Evolutionary conservation across 2,888 invertebrate genomes (phyloP).

Genomic region (Mimachlamys varia): DNA sequence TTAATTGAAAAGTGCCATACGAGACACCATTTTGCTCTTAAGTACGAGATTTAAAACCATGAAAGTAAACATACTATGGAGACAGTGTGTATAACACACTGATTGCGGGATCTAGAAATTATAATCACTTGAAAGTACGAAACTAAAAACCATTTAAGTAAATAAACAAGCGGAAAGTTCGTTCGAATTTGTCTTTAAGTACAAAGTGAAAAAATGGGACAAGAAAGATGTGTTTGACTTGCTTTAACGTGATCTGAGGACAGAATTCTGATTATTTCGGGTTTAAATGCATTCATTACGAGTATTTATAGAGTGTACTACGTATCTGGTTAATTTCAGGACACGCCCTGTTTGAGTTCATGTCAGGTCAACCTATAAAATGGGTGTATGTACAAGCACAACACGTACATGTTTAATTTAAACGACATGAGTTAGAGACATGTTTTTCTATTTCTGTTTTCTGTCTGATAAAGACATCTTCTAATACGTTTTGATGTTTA

Average conservation of each 20-base stretch:
- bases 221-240: neutral
- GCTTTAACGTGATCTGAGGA: neutral
- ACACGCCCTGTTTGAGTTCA: neutral
- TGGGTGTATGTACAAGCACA: neutral
- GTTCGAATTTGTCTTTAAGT: neutral
- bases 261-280: neutral
- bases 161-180: neutral
- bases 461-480: neutral
- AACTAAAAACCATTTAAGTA: neutral
- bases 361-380: neutral
- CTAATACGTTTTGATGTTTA: too few relatives aligned
- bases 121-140: too few relatives aligned
- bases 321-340: slow-evolving; percentile 8
- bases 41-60: neutral
- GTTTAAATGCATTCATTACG: neutral
- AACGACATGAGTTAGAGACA: neutral
- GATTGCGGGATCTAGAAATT: neutral
- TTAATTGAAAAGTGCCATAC: slow-evolving; percentile 1
- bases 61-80: neutral
- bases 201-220: neutral
- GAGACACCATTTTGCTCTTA: neutral
- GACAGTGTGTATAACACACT: neutral
- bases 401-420: neutral
- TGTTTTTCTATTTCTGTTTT: slow-evolving; percentile 2
- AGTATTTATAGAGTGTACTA: neutral